Evolutionary conservation across 1,140 invertebrate genomes (phyloP).

Genomic region (Cydia fagiglandana): DNA sequence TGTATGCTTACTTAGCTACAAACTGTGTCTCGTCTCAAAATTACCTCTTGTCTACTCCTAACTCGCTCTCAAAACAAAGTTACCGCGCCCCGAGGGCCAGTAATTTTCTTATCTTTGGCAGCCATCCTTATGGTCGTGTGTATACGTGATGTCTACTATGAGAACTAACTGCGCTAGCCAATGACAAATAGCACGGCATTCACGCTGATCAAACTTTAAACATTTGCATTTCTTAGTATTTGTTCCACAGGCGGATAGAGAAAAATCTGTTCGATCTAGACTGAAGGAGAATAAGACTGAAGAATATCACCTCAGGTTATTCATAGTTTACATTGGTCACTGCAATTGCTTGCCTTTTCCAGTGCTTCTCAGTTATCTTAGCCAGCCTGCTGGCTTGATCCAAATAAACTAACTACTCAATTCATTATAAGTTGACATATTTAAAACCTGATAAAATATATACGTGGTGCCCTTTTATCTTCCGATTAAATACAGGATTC

Average conservation of each 20-base stretch:
- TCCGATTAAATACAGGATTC: background rate
- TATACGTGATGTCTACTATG: background rate
- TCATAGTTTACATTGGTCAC: too few species aligned
- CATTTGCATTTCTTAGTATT: slow-evolving; percentile 2
- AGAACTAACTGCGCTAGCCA: background rate
- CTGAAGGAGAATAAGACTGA: too few species aligned
- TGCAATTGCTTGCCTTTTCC: background rate
- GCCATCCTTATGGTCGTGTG: background rate
- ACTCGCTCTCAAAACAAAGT: background rate
- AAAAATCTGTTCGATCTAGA: background rate
- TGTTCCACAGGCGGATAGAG: background rate
- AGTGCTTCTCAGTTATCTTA: background rate
- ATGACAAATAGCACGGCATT: background rate
- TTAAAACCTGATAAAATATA: too few species aligned
- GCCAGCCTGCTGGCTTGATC: background rate
- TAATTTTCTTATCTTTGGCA: background rate
- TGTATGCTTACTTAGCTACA: background rate
- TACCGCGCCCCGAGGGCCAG: background rate
- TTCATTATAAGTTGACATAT: too few species aligned
- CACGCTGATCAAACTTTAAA: background rate
- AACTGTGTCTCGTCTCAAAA: background rate
- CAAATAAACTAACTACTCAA: too few species aligned
- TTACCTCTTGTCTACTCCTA: background rate
- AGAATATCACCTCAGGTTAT: too few species aligned
- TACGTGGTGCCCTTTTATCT: background rate